phyloP scores from a whole-genome alignment of 2,888 invertebrate species.

The Habrosyne pyritoides region DNA sequence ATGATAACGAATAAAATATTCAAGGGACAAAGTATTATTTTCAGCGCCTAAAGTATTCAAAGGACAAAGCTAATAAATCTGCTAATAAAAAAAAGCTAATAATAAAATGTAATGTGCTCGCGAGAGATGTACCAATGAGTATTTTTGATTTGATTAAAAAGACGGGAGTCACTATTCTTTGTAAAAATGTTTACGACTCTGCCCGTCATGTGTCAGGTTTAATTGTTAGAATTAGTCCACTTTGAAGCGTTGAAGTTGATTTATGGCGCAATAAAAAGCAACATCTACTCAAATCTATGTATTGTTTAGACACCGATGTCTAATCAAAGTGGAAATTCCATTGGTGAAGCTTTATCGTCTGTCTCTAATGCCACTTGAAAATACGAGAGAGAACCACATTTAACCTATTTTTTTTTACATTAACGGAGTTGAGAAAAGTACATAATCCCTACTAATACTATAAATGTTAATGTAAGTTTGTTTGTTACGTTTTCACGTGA shows the following conservation, averaged over 20 bases:
- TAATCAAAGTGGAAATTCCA: neutral
- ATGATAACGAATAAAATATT: too few relatives aligned
- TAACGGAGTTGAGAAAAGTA: too few relatives aligned
- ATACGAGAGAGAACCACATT: neutral
- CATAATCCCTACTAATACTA: too few relatives aligned
- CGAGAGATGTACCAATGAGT: constrained; percentile 6
- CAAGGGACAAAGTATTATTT: too few relatives aligned
- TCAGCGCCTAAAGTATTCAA: too few relatives aligned
- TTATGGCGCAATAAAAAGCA: constrained; percentile 18
- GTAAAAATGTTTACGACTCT: constrained; percentile 26
- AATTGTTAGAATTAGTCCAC: constrained; percentile 18
- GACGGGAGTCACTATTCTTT: constrained; percentile 16
- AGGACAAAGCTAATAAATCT: too few relatives aligned
- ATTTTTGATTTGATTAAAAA: neutral
- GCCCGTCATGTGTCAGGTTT: constrained; percentile 18
- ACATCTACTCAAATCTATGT: neutral
- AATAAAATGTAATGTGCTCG: neutral
- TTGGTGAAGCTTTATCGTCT: neutral
- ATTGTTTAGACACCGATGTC: constrained; percentile 1
- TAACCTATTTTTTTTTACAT: neutral
- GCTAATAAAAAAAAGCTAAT: too few relatives aligned
- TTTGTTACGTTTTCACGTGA: too few relatives aligned
- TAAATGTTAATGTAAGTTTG: too few relatives aligned
- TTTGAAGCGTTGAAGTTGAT: constrained; percentile 28
- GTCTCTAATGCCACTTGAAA: neutral